Evolutionary conservation across 2,797 vertebrate genomes (phyloP), one percentile per base, ranked within the genome.

Genomic region (Esox masquinongy): DNA sequence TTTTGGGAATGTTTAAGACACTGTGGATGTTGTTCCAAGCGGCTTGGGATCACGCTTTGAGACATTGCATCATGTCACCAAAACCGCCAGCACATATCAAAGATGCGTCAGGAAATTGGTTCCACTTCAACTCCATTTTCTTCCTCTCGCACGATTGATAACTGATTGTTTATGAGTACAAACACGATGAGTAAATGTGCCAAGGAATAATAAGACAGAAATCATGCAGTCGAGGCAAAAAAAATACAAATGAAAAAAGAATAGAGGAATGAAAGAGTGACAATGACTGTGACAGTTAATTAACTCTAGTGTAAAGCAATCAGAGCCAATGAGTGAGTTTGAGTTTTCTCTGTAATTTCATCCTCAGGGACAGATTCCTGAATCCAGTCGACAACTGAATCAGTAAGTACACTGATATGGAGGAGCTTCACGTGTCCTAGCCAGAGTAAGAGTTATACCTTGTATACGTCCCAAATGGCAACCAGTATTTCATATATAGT

Each of bases 271-370:
- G 75, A 75, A 79, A 72, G 71, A 81, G 47, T 36, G 75, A 74
- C 16, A 70, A 79, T 75, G 67, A 81, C 64, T 63, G 68, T 77
- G 80, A 79, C 84, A 85, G 75, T 79, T 85, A 77, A 86, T 88
- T 69, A 83, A 83, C 76, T 80, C 71, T 64, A 67, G 66, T 69
- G 51, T 72, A 39, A 63, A 66, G 24, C 72, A 85, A 82, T 83
- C 80, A 78, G 82, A 81, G 24, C 80, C 80, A 79, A 82, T 85
- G 56, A 61, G 56, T 83, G 81, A 81, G 78, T 24, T 61, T 82
- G 74, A 79, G 77, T 70, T 73, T 39, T 59, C 74, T 80, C 73
- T 81, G 70, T 78, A 76, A 75, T 77, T 76, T 72, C 50, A 24
- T 80, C 83, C 77, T 53, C n/a, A 29, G 53, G 59, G 51, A 79